phyloP scores from a whole-genome alignment of 2,113 vertebrate species.

The Trichechus manatus region DNA sequence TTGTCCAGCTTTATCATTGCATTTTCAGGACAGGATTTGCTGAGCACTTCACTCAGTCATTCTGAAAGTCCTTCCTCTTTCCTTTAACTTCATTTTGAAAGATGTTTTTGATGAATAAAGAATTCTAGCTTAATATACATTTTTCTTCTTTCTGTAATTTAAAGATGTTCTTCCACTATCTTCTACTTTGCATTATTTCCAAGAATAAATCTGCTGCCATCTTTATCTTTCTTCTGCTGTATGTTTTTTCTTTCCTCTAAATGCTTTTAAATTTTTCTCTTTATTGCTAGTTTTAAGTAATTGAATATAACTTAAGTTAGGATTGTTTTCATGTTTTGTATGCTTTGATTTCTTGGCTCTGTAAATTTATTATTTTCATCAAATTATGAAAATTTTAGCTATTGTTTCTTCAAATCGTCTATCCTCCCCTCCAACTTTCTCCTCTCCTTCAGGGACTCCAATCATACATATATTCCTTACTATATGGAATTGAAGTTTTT shows the following conservation, averaged over 20 bases:
- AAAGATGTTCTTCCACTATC: not conserved
- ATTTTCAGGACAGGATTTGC: not conserved
- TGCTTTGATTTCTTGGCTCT: not conserved
- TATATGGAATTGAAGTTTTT: not conserved
- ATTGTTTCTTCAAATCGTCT: conserved; percentile 29
- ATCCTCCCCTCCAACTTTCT: not conserved
- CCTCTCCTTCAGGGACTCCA: not conserved
- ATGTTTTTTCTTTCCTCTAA: not conserved
- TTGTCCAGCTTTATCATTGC: not conserved
- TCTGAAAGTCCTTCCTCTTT: not conserved
- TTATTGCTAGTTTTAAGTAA: not conserved
- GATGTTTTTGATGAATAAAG: not conserved
- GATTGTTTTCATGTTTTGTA: conserved; percentile 12
- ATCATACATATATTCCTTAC: not conserved
- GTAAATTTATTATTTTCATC: not conserved
- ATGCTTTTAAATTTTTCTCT: not conserved
- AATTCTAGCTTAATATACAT: not conserved
- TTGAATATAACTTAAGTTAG: not conserved
- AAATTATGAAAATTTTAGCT: not conserved
- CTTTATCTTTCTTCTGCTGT: not conserved
- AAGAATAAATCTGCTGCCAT: not conserved
- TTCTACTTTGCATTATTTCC: not conserved
- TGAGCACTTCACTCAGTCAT: not conserved
- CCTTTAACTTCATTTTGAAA: not conserved
- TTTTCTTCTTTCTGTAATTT: too few relatives aligned